Evolutionary conservation across 2,888 invertebrate species (phyloP).

Genomic region (Nasonovia ribisnigri): DNA sequence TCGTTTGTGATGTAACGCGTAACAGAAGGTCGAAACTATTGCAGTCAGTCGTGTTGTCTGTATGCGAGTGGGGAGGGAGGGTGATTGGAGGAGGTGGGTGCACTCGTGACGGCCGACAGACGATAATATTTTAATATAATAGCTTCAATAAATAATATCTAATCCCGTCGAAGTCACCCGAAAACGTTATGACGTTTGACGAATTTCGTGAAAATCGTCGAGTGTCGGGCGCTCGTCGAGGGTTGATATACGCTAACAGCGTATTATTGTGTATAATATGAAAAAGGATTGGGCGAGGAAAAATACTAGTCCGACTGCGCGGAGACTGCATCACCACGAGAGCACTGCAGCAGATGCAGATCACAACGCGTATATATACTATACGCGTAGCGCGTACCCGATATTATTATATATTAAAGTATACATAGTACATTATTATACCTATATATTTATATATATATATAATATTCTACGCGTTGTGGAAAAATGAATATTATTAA

Average conservation of each 20-base stretch:
- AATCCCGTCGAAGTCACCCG: not conserved
- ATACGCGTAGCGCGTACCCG: conserved; percentile 25
- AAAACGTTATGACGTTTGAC: conserved; percentile 14
- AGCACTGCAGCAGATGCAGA: conserved; percentile 53
- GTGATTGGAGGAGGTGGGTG: not conserved
- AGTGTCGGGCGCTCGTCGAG: not conserved
- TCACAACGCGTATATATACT: conserved; percentile 18
- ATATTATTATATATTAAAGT: conserved; percentile 37
- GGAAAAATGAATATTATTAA: conserved; percentile 64
- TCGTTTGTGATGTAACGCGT: not conserved
- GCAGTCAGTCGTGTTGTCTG: not conserved
- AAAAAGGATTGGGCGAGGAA: conserved; percentile 44
- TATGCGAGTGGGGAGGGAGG: not conserved
- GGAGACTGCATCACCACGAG: conserved; percentile 18
- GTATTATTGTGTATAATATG: not conserved
- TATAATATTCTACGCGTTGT: not conserved
- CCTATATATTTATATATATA: not conserved
- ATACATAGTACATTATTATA: not conserved
- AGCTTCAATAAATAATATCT: not conserved
- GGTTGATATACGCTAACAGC: not conserved
- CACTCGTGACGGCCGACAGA: not conserved
- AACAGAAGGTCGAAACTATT: conserved; percentile 14
- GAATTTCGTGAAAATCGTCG: conserved; percentile 5
- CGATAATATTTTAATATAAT: not conserved
- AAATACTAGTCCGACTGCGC: not conserved